phyloP scores from a whole-genome alignment of 1,140 invertebrate species.

The Drosophila yakuba region DNA sequence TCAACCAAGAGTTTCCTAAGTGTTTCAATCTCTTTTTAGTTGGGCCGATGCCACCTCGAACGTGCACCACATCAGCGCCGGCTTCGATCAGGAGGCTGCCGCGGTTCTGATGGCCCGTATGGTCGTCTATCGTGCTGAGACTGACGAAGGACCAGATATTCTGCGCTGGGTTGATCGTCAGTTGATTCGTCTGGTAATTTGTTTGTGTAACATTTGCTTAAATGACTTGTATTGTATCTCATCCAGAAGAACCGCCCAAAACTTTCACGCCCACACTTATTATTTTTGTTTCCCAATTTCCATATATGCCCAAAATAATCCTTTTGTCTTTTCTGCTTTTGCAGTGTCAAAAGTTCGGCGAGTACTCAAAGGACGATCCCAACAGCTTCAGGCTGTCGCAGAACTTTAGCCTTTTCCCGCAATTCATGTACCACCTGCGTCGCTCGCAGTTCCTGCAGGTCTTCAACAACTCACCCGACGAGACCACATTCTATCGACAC shows the following conservation, averaged over 20 bases:
- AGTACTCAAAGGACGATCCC: slow-evolving; percentile 98
- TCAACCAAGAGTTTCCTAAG: not conserved
- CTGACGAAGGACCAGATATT: slow-evolving; percentile 98
- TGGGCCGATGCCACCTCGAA: slow-evolving; percentile 94
- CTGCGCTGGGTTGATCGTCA: slow-evolving; percentile 99
- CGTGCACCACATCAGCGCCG: slow-evolving; percentile 93
- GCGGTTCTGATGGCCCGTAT: slow-evolving; percentile 98
- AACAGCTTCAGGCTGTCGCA: slow-evolving; percentile 97
- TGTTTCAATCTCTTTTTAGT: slow-evolving; percentile 80
- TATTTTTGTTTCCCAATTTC: too few species aligned
- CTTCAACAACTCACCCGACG: slow-evolving; percentile 99
- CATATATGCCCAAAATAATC: too few species aligned
- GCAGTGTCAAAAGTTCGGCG: slow-evolving; percentile 99
- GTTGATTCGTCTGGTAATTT: slow-evolving; percentile 95
- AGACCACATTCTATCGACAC: slow-evolving; percentile 99
- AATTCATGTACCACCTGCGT: slow-evolving; percentile 99
- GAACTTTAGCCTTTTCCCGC: slow-evolving; percentile 99
- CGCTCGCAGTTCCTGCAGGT: slow-evolving; percentile 99
- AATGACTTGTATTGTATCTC: too few species aligned
- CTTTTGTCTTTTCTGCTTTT: slow-evolving; percentile 42
- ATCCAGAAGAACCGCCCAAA: too few species aligned
- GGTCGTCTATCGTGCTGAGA: slow-evolving; percentile 97
- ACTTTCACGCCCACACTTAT: too few species aligned
- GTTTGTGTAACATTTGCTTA: too few species aligned
- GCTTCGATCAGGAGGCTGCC: slow-evolving; percentile 99